Percentiles rank a stretch among this genome's conserved stretches.
Conservation (phyloP, 30 jellyfish, hydroid and myxozoan genomes). For the Aurelia aurita complex sp. Pacific region DNA sequence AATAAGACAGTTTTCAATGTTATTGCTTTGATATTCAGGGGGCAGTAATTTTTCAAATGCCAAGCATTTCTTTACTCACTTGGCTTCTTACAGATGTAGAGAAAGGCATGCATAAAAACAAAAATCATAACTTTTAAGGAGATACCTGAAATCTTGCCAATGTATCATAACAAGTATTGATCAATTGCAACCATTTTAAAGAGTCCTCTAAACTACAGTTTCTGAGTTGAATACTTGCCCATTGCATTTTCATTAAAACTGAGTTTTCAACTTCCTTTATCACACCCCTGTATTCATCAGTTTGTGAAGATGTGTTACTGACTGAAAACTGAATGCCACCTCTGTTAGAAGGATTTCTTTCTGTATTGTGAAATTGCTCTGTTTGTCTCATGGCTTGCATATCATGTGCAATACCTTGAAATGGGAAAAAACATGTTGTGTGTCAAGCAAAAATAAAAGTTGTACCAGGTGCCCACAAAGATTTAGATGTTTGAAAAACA, state of each 20-base stretch:
- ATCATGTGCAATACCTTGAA: not conserved
- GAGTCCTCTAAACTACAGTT: constrained; percentile 37
- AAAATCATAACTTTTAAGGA: no score
- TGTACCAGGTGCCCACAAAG: no score
- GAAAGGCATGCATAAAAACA: no score
- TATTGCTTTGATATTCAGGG: no score
- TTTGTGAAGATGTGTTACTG: constrained; percentile 9
- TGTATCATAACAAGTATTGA: constrained; percentile 47
- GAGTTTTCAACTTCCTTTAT: constrained; percentile 43
- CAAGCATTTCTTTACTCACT: no score
- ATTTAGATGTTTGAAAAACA: no score
- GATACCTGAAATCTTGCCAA: not conserved
- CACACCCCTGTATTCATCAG: constrained; percentile 61
- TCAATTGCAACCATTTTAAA: constrained; percentile 26
- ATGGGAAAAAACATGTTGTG: no score
- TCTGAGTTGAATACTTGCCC: constrained; percentile 48
- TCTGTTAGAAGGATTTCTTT: not conserved
- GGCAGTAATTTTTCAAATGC: no score
- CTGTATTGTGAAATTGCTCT: constrained; percentile 6
- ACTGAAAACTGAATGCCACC: constrained; percentile 1
- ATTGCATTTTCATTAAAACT: constrained; percentile 54
- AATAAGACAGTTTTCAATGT: no score
- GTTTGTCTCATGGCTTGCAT: not conserved
- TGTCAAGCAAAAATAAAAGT: no score
- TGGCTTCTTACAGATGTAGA: no score